Evolutionary conservation across 1,140 invertebrate genomes (phyloP).

Genomic region (Myzus persicae): DNA sequence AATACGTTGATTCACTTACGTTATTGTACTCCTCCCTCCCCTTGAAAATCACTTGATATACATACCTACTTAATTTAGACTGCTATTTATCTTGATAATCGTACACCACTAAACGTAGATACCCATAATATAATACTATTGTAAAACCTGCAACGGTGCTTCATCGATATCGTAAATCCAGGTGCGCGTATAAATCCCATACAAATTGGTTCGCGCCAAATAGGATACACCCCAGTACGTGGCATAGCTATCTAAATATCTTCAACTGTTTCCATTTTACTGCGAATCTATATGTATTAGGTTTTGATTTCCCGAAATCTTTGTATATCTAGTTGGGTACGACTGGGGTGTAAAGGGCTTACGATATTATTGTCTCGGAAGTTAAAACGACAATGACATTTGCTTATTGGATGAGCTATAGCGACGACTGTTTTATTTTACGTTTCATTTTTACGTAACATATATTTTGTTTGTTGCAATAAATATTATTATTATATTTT

Average conservation of each 20-base stretch:
- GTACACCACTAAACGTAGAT: not conserved
- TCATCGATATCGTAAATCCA: not conserved
- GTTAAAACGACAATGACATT: not conserved
- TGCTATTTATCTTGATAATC: not conserved
- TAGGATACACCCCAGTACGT: not conserved
- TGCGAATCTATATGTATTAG: not conserved
- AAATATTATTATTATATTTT: not conserved
- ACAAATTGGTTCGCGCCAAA: not conserved
- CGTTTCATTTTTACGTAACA: not conserved
- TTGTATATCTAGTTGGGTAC: not conserved
- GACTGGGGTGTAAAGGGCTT: not conserved
- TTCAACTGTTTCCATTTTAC: not conserved
- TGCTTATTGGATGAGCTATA: not conserved
- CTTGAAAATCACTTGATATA: not conserved
- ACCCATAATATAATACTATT: not conserved
- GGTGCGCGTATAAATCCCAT: not conserved
- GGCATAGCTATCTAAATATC: not conserved
- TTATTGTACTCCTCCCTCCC: not conserved
- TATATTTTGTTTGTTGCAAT: not conserved
- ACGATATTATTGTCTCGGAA: not conserved
- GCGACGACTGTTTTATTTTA: not conserved
- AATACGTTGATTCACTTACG: not conserved
- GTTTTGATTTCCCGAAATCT: not conserved
- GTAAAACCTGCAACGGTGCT: not conserved
- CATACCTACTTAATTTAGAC: not conserved